Base-by-base conservation (phyloP, 2,888 invertebrate genomes). In the Rhagium mordax region DNA sequence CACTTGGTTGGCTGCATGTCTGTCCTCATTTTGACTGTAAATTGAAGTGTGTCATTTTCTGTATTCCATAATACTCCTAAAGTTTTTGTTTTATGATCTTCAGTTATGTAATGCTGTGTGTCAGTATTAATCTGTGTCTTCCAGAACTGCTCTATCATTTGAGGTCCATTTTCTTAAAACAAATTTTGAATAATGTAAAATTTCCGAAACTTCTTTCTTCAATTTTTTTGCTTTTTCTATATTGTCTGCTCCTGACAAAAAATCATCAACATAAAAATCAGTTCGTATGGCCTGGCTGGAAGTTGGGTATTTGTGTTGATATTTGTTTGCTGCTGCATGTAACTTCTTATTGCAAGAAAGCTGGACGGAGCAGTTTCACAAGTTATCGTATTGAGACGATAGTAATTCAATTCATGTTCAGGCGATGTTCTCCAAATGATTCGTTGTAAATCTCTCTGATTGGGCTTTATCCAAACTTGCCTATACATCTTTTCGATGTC, bases 401-500 rank as follows among this genome's bases (percentile, higher is more conserved):
- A 72, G n/a, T 51, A 60, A 15, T 5, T 1, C 0, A 59, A 6
- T 47, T 41, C 41, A 2, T 70, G 20, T 8, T 13, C 15, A 10
- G 70, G 51, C 1, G 24, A 47, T n/a, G 20, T 7, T 10, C 64
- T 27, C 64, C 75, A 70, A 21, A 75, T 16, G 15, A 72, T 72
- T 13, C 67, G 29, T 21, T 73, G 75, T 15, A 68, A 73, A 18
- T 49, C n/a, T 21, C 64, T n/a, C 8, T 73, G 70, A 15, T 66
- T 51, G 0, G 60, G 16, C 2, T 15, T 15, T 15, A 70, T 62
- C n/a, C 70, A 64, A 15, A 84, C 76, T 55, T 83, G 81, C 0
- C 80, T 74, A 53, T 81, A 85, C 81, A 84, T 84, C 72, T 83
- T 82, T 7, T 55, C 77, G 18, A 85, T 74, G 67, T 84, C 84